Conservation (phyloP, 2,113 vertebrate genomes). For the Ia io region DNA sequence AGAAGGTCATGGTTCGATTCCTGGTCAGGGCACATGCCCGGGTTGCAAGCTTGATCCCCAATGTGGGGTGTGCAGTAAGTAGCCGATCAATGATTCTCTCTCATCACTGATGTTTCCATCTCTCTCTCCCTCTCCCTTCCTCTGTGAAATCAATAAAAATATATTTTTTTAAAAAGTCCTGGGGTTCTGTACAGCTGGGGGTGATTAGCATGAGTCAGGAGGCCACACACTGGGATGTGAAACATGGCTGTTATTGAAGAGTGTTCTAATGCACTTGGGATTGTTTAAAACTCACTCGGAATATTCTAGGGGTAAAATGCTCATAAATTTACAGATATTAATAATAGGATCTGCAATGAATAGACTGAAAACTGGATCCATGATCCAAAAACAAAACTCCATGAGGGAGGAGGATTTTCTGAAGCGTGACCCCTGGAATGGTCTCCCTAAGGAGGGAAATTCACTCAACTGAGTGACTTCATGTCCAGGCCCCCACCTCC, state of each 20-base stretch:
- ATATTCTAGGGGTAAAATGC: conserved; percentile 13
- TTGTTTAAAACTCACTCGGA: background rate
- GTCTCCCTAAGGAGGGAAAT: background rate
- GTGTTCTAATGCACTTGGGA: background rate
- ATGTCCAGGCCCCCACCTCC: background rate
- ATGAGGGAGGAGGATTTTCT: background rate
- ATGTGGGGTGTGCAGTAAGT: too few relatives aligned
- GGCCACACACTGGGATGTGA: background rate
- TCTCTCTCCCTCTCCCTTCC: too few relatives aligned
- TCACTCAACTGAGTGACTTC: background rate
- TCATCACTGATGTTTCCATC: too few relatives aligned
- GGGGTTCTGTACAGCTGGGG: background rate
- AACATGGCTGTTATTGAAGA: background rate
- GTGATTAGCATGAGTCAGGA: background rate
- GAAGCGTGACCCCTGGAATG: background rate
- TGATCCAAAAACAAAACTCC: conserved; percentile 31
- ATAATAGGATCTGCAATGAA: conserved; percentile 12
- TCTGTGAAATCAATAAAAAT: too few relatives aligned
- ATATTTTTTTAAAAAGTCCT: too few relatives aligned
- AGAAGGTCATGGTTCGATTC: too few relatives aligned
- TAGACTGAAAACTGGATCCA: conserved; percentile 22
- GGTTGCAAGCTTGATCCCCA: too few relatives aligned
- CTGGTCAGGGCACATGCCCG: too few relatives aligned
- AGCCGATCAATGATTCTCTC: too few relatives aligned
- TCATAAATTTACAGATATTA: conserved; percentile 52